Conservation (phyloP, 2,797 vertebrate species). For the Bovichtus variegatus region DNA sequence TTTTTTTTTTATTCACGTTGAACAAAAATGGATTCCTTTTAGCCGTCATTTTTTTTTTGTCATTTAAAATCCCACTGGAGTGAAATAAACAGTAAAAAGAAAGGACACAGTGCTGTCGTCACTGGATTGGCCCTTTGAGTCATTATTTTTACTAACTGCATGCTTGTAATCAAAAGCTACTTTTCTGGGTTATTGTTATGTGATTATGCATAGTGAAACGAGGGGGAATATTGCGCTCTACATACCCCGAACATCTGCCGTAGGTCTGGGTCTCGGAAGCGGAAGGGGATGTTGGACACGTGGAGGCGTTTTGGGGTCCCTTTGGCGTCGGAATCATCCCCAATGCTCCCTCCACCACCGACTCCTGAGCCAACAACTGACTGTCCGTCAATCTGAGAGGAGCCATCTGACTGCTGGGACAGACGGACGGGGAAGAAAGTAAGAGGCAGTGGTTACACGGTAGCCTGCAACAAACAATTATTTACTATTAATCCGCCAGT, state of each 20-base stretch:
- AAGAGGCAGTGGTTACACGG: background rate
- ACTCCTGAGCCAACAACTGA: slow-evolving; percentile 83
- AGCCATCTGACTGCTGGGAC: slow-evolving; percentile 92
- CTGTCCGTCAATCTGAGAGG: slow-evolving; percentile 93
- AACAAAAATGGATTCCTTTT: background rate
- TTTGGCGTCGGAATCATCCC: slow-evolving; percentile 92
- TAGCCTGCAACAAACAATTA: background rate
- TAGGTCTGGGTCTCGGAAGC: slow-evolving; percentile 98
- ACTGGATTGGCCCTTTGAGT: background rate
- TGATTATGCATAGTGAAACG: background rate
- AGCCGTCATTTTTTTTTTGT: no score
- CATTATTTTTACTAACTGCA: slow-evolving; percentile 7
- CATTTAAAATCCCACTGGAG: slow-evolving; percentile 3
- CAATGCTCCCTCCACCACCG: slow-evolving; percentile 79
- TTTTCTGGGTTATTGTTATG: background rate
- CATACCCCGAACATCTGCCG: slow-evolving; percentile 99
- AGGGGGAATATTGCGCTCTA: background rate
- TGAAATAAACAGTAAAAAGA: background rate
- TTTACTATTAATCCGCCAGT: background rate
- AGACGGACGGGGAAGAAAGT: slow-evolving; percentile 23
- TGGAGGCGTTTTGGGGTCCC: slow-evolving; percentile 97
- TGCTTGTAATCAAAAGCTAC: slow-evolving; percentile 4
- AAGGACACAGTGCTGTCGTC: background rate
- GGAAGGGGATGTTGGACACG: slow-evolving; percentile 99
- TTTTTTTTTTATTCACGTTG: slow-evolving; percentile 13